phyloP scores from a whole-genome alignment of 2,797 vertebrate genomes.

The Dermochelys coriacea region DNA sequence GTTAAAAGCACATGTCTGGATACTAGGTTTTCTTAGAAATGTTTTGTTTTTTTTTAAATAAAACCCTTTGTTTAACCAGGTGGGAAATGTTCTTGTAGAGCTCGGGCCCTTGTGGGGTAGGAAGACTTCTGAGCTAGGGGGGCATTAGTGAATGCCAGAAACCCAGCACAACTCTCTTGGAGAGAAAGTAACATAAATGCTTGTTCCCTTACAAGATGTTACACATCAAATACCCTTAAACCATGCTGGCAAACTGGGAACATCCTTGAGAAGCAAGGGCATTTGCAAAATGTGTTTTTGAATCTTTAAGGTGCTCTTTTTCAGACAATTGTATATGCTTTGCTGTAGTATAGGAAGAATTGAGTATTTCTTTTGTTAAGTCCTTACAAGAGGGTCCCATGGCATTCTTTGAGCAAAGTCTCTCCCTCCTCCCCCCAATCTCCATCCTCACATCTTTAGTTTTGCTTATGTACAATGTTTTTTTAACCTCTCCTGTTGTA shows the following conservation, averaged over 20 bases:
- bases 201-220: neutral
- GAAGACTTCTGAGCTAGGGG: neutral
- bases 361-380: neutral
- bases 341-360: neutral
- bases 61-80: neutral
- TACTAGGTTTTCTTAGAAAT: neutral
- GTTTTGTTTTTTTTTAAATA: neutral
- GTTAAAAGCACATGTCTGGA: neutral
- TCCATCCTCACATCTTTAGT: neutral
- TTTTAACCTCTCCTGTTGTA: accelerated
- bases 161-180: neutral
- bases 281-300: neutral
- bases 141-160: neutral
- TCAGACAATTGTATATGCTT: neutral
- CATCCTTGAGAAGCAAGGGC: neutral
- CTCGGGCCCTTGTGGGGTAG: neutral
- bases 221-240: neutral
- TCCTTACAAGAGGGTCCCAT: neutral
- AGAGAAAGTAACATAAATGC: neutral
- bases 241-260: accelerated
- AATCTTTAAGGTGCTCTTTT: neutral
- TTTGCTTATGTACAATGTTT: neutral
- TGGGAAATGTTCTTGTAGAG: neutral
- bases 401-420: neutral
- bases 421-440: no score